Conservation (phyloP, 2,888 invertebrate genomes). For the Mellilla xanthometata region DNA sequence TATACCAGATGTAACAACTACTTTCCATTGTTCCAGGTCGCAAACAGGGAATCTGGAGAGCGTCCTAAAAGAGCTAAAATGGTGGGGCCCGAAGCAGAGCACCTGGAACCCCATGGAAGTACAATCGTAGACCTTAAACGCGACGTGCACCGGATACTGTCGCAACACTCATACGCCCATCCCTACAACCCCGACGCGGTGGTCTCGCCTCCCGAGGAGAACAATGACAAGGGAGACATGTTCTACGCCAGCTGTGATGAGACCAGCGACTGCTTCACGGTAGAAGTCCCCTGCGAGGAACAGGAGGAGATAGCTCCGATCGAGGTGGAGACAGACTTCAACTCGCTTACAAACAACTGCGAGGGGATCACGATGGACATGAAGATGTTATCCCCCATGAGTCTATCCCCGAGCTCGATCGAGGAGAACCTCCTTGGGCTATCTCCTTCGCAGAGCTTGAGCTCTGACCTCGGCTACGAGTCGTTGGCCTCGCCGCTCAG, state of each 20-base stretch:
- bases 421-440: slow-evolving; percentile 61
- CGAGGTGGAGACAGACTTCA: slow-evolving; percentile 56
- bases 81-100: slow-evolving; percentile 94
- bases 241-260: slow-evolving; percentile 89
- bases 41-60: slow-evolving; percentile 63
- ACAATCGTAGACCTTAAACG: slow-evolving; percentile 73
- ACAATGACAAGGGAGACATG: slow-evolving; percentile 80
- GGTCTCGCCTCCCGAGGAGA: slow-evolving; percentile 48
- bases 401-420: slow-evolving; percentile 57
- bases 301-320: slow-evolving; percentile 58
- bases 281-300: slow-evolving; percentile 86
- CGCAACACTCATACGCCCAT: slow-evolving; percentile 79
- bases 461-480: slow-evolving; percentile 75
- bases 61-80: slow-evolving; percentile 84
- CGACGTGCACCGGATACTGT: slow-evolving; percentile 73
- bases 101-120: slow-evolving; percentile 91
- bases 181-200: slow-evolving; percentile 58
- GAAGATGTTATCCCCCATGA: slow-evolving; percentile 74
- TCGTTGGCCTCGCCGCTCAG: slow-evolving; percentile 75
- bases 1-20: not conserved
- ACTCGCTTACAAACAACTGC: slow-evolving; percentile 46
- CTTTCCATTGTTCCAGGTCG: slow-evolving; percentile 49
- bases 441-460: slow-evolving; percentile 69
- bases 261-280: slow-evolving; percentile 87
- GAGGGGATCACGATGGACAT: slow-evolving; percentile 58